Base-by-base conservation (phyloP, 2,888 invertebrate species). In the Pristionchus mayeri region DNA sequence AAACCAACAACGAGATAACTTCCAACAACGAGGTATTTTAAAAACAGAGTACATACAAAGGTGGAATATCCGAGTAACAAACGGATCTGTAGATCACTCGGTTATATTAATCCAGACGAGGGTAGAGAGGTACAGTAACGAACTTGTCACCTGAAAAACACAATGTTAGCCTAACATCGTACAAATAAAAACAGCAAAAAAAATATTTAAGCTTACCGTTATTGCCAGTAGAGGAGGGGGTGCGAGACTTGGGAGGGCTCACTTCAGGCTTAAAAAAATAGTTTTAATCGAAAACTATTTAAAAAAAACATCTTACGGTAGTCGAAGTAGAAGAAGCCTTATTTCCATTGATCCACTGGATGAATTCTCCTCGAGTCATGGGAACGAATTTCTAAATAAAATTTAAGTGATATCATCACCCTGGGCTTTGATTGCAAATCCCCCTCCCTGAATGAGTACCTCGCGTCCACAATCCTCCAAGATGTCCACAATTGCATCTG, bases 81-180 rank as follows among this genome's bases (percentile, higher is more conserved):
- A 4, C 30, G 30, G 34, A 34, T 16, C 63, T 30, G 30, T 24
- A 7, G 27, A 30, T 60, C 60, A 13, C 18, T 34, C 18, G 30
- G 24, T 63, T 34, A 18, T 18, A 34, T 63, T 34, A 63, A 24
- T 63, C 34, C 34, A 63, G 34, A 16, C 63, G 63, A 34, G 63
- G 63, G 21, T 63, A 63, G 63, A 63, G 63, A 34, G 63, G 63
- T 18, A 63, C 63, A 30, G 63, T 34, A 11, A 34, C 63, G 63
- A 63, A 63, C 6, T 34, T 34, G 24, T 63, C 63, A 63, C 34
- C 34, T 63, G 63, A 34, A 60, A 60, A 0, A 11, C 2, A n/a
- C n/a, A n/a, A n/a, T n/a, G n/a, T n/a, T n/a, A n/a, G n/a, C n/a
- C n/a, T n/a, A n/a, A n/a, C n/a, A n/a, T n/a, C n/a, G n/a, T n/a